Percentiles rank a stretch among this genome's conserved stretches.
These are phyloP conservation scores for Chouioia cunea DNA, from an alignment of 2,888 invertebrate genomes.

Conservation along the genomic window DNA sequence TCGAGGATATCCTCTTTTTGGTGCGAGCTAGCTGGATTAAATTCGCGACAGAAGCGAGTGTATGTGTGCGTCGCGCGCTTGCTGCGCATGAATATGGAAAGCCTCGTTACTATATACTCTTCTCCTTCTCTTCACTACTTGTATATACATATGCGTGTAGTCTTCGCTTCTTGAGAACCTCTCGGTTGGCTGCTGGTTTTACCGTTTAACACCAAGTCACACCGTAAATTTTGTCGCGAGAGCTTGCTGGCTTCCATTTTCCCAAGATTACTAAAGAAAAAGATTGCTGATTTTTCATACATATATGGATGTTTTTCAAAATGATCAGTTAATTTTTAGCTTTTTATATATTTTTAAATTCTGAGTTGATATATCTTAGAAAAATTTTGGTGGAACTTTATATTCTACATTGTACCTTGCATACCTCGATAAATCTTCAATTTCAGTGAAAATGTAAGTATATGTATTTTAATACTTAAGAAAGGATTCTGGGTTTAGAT, in stretches of 20 bases:
- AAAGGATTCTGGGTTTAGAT: too few species aligned
- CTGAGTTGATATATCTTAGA: too few species aligned
- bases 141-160: neutral
- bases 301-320: too few species aligned
- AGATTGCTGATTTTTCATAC: too few species aligned
- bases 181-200: slow-evolving; percentile 57
- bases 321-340: too few species aligned
- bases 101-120: slow-evolving; percentile 62
- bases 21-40: slow-evolving; percentile 57
- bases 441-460: too few species aligned
- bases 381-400: too few species aligned
- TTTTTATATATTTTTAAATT: too few species aligned
- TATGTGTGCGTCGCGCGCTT: slow-evolving; percentile 28
- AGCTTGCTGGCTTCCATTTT: neutral
- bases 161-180: slow-evolving; percentile 44
- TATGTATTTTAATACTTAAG: too few species aligned
- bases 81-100: slow-evolving; percentile 66
- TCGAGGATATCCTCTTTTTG: neutral
- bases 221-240: slow-evolving; percentile 20
- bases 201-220: slow-evolving; percentile 58
- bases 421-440: too few species aligned
- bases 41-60: slow-evolving; percentile 62
- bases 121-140: slow-evolving; percentile 45
- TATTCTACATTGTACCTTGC: too few species aligned
- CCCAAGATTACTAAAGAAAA: neutral